These are phyloP conservation scores for Steinernema feltiae DNA, from an alignment of 1,140 invertebrate genomes.

Conservation along the genomic window DNA sequence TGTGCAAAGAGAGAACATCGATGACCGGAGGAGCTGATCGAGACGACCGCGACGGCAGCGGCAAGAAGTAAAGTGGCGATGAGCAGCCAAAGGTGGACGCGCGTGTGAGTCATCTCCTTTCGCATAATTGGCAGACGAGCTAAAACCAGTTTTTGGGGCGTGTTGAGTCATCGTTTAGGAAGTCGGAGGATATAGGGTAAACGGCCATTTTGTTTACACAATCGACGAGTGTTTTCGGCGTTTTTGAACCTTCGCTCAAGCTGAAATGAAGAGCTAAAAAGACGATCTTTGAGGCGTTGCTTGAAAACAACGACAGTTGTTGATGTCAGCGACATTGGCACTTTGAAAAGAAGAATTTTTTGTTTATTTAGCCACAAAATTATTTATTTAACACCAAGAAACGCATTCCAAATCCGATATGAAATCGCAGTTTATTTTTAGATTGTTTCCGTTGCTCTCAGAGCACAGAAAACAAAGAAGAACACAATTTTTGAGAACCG, in stretches of 20 bases:
- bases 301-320: too few species aligned
- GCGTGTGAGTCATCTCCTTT: neutral
- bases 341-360: neutral
- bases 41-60: neutral
- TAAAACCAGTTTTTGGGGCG: neutral
- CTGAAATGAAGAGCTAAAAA: neutral
- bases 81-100: neutral
- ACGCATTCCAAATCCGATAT: too few species aligned
- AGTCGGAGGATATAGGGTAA: too few species aligned
- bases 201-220: neutral
- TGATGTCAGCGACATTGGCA: too few species aligned
- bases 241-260: neutral
- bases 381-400: neutral
- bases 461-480: too few species aligned
- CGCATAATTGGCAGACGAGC: slow-evolving; percentile 5
- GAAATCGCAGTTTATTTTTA: too few species aligned
- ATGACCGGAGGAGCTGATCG: too few species aligned
- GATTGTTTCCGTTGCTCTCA: too few species aligned
- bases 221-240: neutral
- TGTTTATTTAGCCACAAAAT: neutral
- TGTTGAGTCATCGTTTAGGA: neutral
- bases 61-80: neutral
- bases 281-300: neutral
- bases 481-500: too few species aligned
- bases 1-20: neutral